Base-by-base conservation (phyloP, 2,113 vertebrate genomes). In the Hippolais icterina region DNA sequence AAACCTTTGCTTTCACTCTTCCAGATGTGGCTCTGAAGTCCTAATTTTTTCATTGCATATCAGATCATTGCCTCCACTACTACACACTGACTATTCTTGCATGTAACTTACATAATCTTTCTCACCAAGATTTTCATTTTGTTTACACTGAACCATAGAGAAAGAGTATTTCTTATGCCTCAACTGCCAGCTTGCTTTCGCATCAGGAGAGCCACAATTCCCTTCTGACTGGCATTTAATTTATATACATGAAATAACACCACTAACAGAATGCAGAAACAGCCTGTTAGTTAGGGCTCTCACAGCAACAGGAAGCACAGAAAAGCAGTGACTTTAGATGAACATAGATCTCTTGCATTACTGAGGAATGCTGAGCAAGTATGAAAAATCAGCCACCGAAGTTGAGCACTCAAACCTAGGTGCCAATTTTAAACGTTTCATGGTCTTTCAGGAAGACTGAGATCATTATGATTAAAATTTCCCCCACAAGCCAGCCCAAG, bases 381-480 rank as follows among this genome's bases (percentile, higher is more conserved):
- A 71, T 28, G 75, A 94, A 93, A 93, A 93, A 85, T 19, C 56
- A 81, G 68, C 20, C 72, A 10, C 64, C n/a, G 24, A 86, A 81
- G 52, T 56, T 85, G 47, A 41, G 9, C 44, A 22, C 35, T 79
- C 41, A 93, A 71, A 88, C n/a, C 22, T 63, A 83, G 52, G 47
- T 82, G 66, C 27, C 78, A 57, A 27, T 72, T 85, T 82, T 61
- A 91, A 65, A 83, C 8, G 4, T 78, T 93, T 90, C 60, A 37
- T 23, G n/a, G 50, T 79, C 64, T 84, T 95, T 76, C 13, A 28
- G 83, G 66, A 63, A 94, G 29, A 37, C 76, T 57, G 83, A 95
- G 35, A 88, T 37, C 5, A 60, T 23, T 95, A 37, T 89, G 65
- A 94, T 89, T 80, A 91, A 94, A 61, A 65, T 75, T 69, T 64